phyloP scores from a whole-genome alignment of 2,888 invertebrate species.

The Nymphalis urticae region DNA sequence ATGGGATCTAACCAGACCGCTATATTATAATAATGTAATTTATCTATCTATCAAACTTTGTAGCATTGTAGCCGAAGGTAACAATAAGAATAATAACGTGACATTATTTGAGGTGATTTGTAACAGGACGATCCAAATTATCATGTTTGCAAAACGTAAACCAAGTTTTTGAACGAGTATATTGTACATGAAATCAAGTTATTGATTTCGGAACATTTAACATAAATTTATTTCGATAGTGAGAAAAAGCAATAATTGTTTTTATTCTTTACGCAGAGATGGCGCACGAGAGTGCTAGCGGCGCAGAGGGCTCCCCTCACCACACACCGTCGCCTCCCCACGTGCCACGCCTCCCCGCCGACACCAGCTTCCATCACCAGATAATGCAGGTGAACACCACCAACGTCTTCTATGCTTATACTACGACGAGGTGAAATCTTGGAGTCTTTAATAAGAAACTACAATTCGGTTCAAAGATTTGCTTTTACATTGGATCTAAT shows the following conservation, averaged over 20 bases:
- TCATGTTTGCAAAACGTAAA: too few species aligned
- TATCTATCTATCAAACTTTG: too few species aligned
- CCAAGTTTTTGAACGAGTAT: too few species aligned
- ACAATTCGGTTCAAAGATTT: not conserved
- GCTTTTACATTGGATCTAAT: slow-evolving; percentile 7
- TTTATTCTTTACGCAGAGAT: slow-evolving; percentile 60
- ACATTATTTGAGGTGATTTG: too few species aligned
- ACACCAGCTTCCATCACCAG: slow-evolving; percentile 85
- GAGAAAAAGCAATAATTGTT: not conserved
- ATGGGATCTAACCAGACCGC: too few species aligned
- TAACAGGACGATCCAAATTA: too few species aligned
- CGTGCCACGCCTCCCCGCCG: slow-evolving; percentile 80
- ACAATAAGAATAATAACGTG: too few species aligned
- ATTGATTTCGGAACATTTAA: too few species aligned
- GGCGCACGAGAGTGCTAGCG: slow-evolving; percentile 70
- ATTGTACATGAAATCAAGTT: too few species aligned
- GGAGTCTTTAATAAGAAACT: slow-evolving; percentile 8
- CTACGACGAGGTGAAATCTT: slow-evolving; percentile 52
- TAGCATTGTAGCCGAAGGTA: too few species aligned
- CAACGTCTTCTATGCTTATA: not conserved
- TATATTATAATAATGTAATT: too few species aligned
- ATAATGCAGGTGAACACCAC: slow-evolving; percentile 81
- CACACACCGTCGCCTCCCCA: slow-evolving; percentile 78
- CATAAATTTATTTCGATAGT: not conserved
- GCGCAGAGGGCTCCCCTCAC: slow-evolving; percentile 71